A percentile compares a stretch with the other conserved stretches of the same genome.
Conservation (phyloP, 2,797 vertebrate species). For the Phalanger gymnotis region DNA sequence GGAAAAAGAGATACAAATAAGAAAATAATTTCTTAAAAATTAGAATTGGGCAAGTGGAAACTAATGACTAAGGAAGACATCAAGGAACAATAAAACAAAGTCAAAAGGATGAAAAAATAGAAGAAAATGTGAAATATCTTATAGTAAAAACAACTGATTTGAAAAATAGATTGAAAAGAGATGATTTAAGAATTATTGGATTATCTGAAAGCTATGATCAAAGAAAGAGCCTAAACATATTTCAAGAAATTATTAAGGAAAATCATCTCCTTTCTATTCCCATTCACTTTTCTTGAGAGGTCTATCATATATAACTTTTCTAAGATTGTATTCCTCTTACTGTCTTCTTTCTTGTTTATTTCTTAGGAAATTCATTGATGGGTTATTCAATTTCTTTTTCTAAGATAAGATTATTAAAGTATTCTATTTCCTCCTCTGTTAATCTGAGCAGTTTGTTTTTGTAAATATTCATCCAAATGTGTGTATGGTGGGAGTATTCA, state of each 20-base stretch:
- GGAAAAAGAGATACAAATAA: not conserved
- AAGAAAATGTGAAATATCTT: not conserved
- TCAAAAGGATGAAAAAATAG: not conserved
- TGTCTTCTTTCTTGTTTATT: too few species aligned
- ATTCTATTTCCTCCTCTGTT: too few species aligned
- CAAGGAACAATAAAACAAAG: not conserved
- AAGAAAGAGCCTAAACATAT: not conserved
- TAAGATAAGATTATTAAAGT: too few species aligned
- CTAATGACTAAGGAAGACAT: not conserved
- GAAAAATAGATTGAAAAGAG: not conserved
- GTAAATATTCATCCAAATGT: not conserved
- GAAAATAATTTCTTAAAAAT: not conserved
- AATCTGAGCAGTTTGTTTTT: too few species aligned
- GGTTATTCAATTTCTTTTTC: too few species aligned
- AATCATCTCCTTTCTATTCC: not conserved
- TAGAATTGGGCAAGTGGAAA: not conserved
- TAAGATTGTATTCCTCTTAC: too few species aligned
- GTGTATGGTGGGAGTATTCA: not conserved
- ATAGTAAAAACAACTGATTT: not conserved
- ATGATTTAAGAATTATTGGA: not conserved
- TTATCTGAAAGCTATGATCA: not conserved
- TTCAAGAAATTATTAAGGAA: not conserved
- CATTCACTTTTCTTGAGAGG: too few species aligned
- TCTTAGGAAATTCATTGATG: too few species aligned
- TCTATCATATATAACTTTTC: too few species aligned